Evolutionary conservation across 2,797 vertebrate genomes (phyloP).

Genomic region (Sparus aurata): DNA sequence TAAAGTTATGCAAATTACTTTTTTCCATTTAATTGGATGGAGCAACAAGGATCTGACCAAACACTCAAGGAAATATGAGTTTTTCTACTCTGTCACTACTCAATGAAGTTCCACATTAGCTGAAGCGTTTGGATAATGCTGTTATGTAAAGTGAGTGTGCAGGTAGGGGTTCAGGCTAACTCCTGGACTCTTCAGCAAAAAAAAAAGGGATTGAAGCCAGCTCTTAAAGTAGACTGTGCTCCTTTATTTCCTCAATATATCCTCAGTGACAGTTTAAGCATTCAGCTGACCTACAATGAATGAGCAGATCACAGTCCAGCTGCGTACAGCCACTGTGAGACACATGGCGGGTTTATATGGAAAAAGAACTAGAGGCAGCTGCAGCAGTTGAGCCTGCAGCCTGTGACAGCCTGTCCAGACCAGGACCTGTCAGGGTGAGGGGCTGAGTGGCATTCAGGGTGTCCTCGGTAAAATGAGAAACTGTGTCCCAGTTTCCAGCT

Average conservation of each 20-base stretch:
- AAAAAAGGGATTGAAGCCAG: background rate
- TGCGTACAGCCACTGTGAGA: slow-evolving; percentile 19
- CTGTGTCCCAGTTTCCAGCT: background rate
- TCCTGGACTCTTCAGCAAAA: slow-evolving; percentile 5
- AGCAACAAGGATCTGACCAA: background rate
- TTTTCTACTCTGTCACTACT: background rate
- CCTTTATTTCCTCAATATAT: slow-evolving; percentile 31
- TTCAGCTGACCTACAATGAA: slow-evolving; percentile 16
- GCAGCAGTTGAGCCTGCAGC: slow-evolving; percentile 11
- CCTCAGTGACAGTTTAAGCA: slow-evolving; percentile 32
- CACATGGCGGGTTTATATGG: slow-evolving; percentile 27
- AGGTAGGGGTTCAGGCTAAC: slow-evolving; percentile 21
- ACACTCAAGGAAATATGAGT: background rate
- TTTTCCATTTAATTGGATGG: background rate
- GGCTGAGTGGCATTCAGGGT: background rate
- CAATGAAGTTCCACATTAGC: slow-evolving; percentile 26
- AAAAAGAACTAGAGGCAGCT: background rate
- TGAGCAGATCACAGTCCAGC: slow-evolving; percentile 38
- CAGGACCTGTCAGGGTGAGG: background rate
- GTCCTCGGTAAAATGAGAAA: background rate
- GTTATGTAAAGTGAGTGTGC: slow-evolving; percentile 44
- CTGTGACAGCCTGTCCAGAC: background rate
- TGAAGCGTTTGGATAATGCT: slow-evolving; percentile 29
- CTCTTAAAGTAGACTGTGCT: slow-evolving; percentile 19
- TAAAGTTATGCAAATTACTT: background rate